Conservation (phyloP, 2,888 invertebrate genomes). For the Abrostola tripartita region DNA sequence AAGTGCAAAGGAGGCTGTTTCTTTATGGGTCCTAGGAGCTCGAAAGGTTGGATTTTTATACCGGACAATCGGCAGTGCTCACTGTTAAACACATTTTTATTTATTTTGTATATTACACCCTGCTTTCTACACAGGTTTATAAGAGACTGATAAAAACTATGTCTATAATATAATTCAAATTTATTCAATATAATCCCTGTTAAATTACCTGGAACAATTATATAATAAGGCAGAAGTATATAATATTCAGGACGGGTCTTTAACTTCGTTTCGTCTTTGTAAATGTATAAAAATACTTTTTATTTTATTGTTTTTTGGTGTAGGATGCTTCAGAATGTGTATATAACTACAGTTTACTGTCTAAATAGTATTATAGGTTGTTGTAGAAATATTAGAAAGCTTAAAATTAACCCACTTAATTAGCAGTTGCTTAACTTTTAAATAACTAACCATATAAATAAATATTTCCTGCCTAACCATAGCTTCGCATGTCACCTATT, state of each 20-base stretch:
- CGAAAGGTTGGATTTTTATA: constrained; percentile 93
- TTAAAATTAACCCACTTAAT: constrained; percentile 45
- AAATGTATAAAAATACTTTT: constrained; percentile 1
- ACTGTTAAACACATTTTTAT: constrained; percentile 68
- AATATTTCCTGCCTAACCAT: constrained; percentile 46
- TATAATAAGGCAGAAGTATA: constrained; percentile 3
- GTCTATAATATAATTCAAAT: constrained; percentile 10
- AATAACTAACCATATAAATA: constrained; percentile 34
- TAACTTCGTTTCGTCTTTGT: constrained; percentile 8
- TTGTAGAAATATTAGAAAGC: constrained; percentile 35
- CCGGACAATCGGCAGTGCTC: constrained; percentile 69
- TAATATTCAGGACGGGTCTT: constrained; percentile 11
- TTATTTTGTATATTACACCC: constrained; percentile 56
- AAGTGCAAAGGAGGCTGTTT: constrained; percentile 97
- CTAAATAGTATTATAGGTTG: constrained; percentile 27
- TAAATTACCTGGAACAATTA: not conserved
- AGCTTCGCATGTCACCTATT: constrained; percentile 80
- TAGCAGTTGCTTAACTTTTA: constrained; percentile 41
- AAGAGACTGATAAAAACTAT: constrained; percentile 29
- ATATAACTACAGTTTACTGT: constrained; percentile 2
- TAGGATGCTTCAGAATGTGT: constrained; percentile 14
- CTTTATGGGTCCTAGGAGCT: constrained; percentile 97
- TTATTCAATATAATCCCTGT: not conserved
- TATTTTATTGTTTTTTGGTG: constrained; percentile 4
- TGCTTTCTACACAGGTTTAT: constrained; percentile 53